Evolutionary conservation across 2,888 invertebrate genomes (phyloP), one percentile per base, ranked within the genome.

Genomic region (Microplitis deprimator): DNA sequence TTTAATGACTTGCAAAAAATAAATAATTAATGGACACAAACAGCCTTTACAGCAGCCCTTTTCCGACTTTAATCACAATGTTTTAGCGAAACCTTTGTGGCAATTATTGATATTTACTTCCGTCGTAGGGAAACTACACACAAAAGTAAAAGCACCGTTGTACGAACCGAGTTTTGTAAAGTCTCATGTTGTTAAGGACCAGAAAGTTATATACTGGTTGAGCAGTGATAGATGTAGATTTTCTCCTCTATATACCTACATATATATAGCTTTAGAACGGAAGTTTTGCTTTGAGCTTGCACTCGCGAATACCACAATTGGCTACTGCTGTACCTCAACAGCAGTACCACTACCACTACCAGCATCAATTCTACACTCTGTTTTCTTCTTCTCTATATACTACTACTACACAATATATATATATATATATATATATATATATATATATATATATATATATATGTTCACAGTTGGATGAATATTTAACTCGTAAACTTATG

Each of bases 291-390:
- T 50, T 50, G 50, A 50, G 50, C 50, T 50, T 50, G 8, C 13
- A 50, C 50, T 50, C 50, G 50, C 50, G 50, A 50, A 50, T 50
- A 50, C 50, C 50, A 50, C 50, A 50, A 50, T 50, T 50, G 50
- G 50, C 50, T 50, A 50, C 50, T 50, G 50, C 50, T 50, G 13
- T 50, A 50, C 50, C 13, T 50, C 50, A 50, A 50, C 50, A 50
- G 50, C 50, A 8, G 10, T 50, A 50, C 10, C 4, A 50, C 50
- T 29, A 50, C 50, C 50, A 50, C 50, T 50, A 50, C 50, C 13
- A 50, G 8, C 50, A 50, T 50, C 50, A 50, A 50, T 50, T 50
- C 50, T 50, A 50, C 13, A 50, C 50, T 13, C 13, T 13, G 10
- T 50, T 50, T 50, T 13, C 13, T 50, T 50, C 50, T 8, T 50